These are phyloP conservation scores for Phataginus tricuspis DNA, from an alignment of 2,797 vertebrate species.

Conservation along the genomic window DNA sequence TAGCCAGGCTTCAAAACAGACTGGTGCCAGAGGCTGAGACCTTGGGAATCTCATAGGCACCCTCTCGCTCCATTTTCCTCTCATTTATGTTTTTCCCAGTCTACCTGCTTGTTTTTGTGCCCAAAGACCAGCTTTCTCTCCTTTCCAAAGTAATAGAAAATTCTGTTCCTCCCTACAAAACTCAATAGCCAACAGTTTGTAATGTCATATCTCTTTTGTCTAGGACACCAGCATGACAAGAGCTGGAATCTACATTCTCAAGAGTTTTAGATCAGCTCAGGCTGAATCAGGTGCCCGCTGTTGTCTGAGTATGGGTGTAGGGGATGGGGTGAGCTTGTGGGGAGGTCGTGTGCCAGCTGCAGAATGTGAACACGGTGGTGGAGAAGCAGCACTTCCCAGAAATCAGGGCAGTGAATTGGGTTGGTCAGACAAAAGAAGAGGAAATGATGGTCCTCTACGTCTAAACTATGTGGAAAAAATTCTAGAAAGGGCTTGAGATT, in stretches of 20 bases:
- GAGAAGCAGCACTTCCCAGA: not conserved
- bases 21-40: not conserved
- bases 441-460: not conserved
- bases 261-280: not conserved
- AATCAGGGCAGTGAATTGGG: not conserved
- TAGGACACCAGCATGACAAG: not conserved
- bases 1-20: not conserved
- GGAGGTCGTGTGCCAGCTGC: not conserved
- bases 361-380: not conserved
- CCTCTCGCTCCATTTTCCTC: not conserved
- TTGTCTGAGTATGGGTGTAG: not conserved
- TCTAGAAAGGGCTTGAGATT: not conserved
- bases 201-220: not conserved
- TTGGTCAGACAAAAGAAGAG: not conserved
- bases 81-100: not conserved
- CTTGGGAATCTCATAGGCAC: not conserved
- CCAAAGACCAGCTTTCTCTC: not conserved
- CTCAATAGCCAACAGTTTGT: not conserved
- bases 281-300: not conserved
- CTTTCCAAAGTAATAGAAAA: not conserved
- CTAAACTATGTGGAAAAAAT: not conserved
- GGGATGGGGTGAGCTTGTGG: not conserved
- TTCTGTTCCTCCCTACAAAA: not conserved
- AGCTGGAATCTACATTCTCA: not conserved
- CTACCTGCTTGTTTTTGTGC: not conserved